Evolutionary conservation across 2,113 vertebrate genomes (phyloP), one percentile per base, ranked within the genome.

Genomic region (Syngnathus typhle): DNA sequence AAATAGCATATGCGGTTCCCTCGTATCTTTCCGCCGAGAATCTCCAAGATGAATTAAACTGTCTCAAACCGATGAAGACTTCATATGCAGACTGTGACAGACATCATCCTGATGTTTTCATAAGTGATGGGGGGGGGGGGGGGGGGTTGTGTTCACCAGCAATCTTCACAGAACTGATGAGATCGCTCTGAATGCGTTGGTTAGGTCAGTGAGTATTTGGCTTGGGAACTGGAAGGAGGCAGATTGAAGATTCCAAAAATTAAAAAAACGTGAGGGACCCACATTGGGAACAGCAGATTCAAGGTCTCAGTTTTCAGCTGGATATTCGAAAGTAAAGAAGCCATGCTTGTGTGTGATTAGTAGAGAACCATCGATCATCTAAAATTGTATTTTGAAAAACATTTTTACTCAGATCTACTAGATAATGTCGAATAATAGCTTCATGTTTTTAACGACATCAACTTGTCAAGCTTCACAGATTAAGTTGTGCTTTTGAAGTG

Each of bases 31-130:
- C 36, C 4, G 41, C 47, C 49, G 5, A 56, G 37, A 58, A 54
- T 68, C 52, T 73, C 47, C 38, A 67, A 62, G 56, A 43, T 78
- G 71, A 85, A 68, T 76, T 85, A 81, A 71, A 38, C 62, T 62
- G 67, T 71, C 68, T 69, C 54, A 49, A 44, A 39, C n/a, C 56
- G 58, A 62, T 69, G n/a, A 62, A 69, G 67, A 38, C 41, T 70
- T 55, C 41, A 38, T 41, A 32, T n/a, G 15, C 21, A 21, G 39
- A 60, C 47, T 60, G 6, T 65, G 46, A 32, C 13, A 19, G 27
- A 59, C 32, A 69, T 44, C 43, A 21, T 43, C 32, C 43, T 16
- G 15, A 68, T 11, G 5, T 21, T 47, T 61, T 1, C 2, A 1
- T 63, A 41, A 32, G 27, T 32, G 27, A 32, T 32, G 27, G 27